phyloP scores from a whole-genome alignment of 1,140 invertebrate genomes.

The Eueides isabella region DNA sequence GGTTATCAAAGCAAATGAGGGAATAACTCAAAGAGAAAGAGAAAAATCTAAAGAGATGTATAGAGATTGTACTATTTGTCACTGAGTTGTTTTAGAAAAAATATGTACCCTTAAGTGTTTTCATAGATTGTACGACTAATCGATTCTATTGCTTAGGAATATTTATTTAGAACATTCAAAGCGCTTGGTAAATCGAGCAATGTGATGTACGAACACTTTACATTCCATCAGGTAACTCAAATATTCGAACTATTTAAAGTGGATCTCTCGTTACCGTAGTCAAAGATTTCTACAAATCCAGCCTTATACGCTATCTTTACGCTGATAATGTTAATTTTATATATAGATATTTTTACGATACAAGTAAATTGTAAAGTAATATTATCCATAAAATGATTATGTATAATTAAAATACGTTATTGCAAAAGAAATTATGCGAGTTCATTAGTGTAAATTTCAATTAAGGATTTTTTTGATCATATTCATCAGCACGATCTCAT shows the following conservation, averaged over 20 bases:
- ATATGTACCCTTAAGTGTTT: background rate
- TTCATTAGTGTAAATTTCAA: no score
- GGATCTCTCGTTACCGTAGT: conserved; percentile 1
- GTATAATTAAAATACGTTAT: no score
- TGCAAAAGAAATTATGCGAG: no score
- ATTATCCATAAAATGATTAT: no score
- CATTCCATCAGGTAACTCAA: conserved; percentile 15
- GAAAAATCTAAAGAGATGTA: no score
- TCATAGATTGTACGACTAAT: conserved; percentile 14
- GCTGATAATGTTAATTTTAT: background rate
- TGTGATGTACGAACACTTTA: conserved; percentile 22
- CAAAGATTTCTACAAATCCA: background rate
- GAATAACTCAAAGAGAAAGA: no score
- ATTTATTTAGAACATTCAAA: conserved; percentile 36
- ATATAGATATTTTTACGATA: background rate
- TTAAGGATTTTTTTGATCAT: no score
- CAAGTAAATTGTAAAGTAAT: no score
- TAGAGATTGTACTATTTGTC: no score
- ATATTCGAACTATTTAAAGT: conserved; percentile 17
- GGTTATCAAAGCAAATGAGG: no score
- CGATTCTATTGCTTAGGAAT: conserved; percentile 42
- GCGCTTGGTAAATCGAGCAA: conserved; percentile 23
- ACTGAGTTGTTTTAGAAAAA: no score
- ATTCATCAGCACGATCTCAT: no score
- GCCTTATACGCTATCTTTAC: background rate